Evolutionary conservation across 2,888 invertebrate species (phyloP).

Genomic region (Drosophila borborema): DNA sequence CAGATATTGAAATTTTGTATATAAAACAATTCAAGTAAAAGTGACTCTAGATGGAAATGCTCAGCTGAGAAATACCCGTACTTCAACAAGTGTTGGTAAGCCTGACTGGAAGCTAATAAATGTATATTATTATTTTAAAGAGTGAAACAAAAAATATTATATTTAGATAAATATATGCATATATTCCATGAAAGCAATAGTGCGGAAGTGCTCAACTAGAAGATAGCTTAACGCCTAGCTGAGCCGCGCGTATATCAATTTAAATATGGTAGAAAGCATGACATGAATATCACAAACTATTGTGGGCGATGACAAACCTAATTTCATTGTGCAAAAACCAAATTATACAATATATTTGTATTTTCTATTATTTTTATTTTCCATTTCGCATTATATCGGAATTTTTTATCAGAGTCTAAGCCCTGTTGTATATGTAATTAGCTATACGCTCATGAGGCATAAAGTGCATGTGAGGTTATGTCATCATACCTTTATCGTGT

Average conservation of each 20-base stretch:
- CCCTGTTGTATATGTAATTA: constrained; percentile 10
- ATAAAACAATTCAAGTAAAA: no score
- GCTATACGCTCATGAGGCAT: constrained; percentile 13
- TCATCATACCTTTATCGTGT: constrained; percentile 53
- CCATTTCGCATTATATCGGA: constrained; percentile 25
- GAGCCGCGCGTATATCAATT: not conserved
- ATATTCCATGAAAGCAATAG: not conserved
- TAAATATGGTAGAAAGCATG: constrained; percentile 5
- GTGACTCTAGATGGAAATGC: no score
- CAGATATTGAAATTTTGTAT: not conserved
- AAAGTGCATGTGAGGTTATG: constrained; percentile 57
- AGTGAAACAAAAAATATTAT: no score
- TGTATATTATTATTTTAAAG: no score
- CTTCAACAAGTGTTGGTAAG: no score
- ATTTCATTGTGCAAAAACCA: constrained; percentile 2
- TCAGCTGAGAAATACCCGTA: no score
- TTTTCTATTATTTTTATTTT: not conserved
- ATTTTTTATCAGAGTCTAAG: constrained; percentile 42
- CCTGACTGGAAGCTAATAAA: no score
- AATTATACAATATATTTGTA: constrained; percentile 19
- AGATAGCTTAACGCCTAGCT: not conserved
- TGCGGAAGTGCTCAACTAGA: not conserved
- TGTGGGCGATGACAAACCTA: constrained; percentile 1
- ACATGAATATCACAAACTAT: constrained; percentile 3
- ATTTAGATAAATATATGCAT: no score